A percentile compares a stretch with the other conserved stretches of the same genome.
Evolutionary conservation across 1,140 invertebrate genomes (phyloP).

Genomic region (Helicoverpa zea): DNA sequence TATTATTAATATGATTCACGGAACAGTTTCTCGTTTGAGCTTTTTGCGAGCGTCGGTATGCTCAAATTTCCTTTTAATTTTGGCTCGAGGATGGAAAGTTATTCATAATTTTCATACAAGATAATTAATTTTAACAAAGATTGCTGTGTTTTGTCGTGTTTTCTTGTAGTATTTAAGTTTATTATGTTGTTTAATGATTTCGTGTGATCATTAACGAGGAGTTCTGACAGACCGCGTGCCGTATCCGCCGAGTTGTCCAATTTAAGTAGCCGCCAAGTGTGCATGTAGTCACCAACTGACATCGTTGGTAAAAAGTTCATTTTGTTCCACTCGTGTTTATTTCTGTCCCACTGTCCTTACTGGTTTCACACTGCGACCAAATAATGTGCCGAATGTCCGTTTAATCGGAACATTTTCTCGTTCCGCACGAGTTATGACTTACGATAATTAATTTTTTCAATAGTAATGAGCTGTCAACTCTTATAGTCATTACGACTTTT

Average conservation of each 20-base stretch:
- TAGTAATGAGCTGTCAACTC: slow-evolving; percentile 68
- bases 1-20: slow-evolving; percentile 35
- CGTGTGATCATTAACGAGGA: slow-evolving; percentile 44
- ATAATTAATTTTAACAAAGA: slow-evolving; percentile 27
- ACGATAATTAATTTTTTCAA: slow-evolving; percentile 56
- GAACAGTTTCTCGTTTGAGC: slow-evolving; percentile 13
- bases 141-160: slow-evolving; percentile 14
- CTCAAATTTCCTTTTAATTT: slow-evolving; percentile 2
- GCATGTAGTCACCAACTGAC: slow-evolving; percentile 58
- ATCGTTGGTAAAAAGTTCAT: slow-evolving; percentile 61
- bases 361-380: slow-evolving; percentile 52
- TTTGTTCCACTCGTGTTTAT: slow-evolving; percentile 59
- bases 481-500: slow-evolving; percentile 63
- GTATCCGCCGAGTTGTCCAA: slow-evolving; percentile 63
- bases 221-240: slow-evolving; percentile 60
- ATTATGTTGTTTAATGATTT: slow-evolving; percentile 46
- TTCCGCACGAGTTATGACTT: slow-evolving; percentile 62
- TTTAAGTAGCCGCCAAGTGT: slow-evolving; percentile 62
- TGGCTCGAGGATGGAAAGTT: neutral
- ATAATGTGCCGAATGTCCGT: slow-evolving; percentile 45
- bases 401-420: slow-evolving; percentile 43
- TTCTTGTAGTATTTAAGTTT: slow-evolving; percentile 36
- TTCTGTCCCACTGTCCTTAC: slow-evolving; percentile 60
- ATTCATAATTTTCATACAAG: slow-evolving; percentile 31
- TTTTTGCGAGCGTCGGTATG: slow-evolving; percentile 18